Percentiles rank a stretch among this genome's conserved stretches.
Conservation (phyloP, 2,888 invertebrate species). For the Nematopogon swammerdamellus region DNA sequence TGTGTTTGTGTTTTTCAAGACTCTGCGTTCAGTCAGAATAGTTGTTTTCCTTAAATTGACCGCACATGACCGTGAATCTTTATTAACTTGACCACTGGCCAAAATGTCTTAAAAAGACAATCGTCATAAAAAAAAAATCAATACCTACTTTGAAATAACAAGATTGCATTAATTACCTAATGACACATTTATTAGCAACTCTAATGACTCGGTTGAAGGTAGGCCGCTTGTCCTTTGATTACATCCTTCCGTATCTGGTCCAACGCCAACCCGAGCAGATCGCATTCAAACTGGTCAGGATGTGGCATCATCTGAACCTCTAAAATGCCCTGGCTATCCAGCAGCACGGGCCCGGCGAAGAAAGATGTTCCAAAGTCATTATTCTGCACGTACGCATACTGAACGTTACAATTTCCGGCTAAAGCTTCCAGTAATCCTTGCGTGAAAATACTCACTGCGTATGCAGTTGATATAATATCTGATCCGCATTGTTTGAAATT, state of each 20-base stretch:
- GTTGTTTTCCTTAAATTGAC: no score
- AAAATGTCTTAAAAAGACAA: no score
- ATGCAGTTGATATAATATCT: slow-evolving; percentile 63
- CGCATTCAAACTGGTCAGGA: slow-evolving; percentile 25
- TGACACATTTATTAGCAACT: no score
- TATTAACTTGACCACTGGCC: no score
- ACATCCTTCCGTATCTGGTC: slow-evolving; percentile 28
- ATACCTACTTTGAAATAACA: no score
- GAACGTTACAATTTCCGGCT: slow-evolving; percentile 20
- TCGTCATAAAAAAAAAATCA: no score
- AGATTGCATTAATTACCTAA: no score
- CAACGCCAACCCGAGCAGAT: slow-evolving; percentile 26
- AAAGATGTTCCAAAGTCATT: slow-evolving; percentile 36
- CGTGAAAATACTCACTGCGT: slow-evolving; percentile 59
- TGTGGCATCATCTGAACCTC: slow-evolving; percentile 27
- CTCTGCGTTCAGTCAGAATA: no score
- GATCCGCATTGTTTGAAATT: slow-evolving; percentile 9
- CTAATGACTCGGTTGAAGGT: no score
- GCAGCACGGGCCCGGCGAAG: slow-evolving; percentile 27
- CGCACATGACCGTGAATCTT: no score
- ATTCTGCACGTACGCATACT: slow-evolving; percentile 32
- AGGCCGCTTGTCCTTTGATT: slow-evolving; percentile 4
- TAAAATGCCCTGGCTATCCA: slow-evolving; percentile 22
- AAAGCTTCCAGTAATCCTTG: slow-evolving; percentile 50
- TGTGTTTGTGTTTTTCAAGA: no score